Conservation (phyloP, 2,797 vertebrate genomes). For the Sebastes iracundus region DNA sequence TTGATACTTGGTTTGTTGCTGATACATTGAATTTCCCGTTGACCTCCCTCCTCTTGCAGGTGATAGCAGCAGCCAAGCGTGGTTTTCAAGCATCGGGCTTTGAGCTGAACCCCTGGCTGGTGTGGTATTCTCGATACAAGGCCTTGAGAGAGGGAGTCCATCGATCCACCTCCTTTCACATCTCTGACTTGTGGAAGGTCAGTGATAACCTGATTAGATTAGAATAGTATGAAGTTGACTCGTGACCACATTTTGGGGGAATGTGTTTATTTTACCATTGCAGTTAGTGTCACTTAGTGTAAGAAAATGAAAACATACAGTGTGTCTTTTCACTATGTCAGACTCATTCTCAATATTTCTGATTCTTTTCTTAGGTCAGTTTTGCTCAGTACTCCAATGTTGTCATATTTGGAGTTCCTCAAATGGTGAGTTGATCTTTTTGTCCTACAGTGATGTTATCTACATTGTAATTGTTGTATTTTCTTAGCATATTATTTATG, state of each 20-base stretch:
- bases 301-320: background rate
- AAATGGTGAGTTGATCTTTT: slow-evolving; percentile 89
- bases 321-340: background rate
- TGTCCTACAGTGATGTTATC: background rate
- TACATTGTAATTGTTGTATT: background rate
- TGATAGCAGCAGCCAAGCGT: slow-evolving; percentile 92
- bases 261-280: background rate
- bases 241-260: background rate
- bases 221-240: background rate
- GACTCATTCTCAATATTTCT: slow-evolving; percentile 2
- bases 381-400: slow-evolving; percentile 91
- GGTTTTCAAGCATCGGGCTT: slow-evolving; percentile 92
- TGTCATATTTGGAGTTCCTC: slow-evolving; percentile 96
- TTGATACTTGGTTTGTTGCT: background rate
- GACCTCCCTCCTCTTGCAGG: slow-evolving; percentile 74
- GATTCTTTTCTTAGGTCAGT: slow-evolving; percentile 83
- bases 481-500: background rate
- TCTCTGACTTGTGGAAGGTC: slow-evolving; percentile 97
- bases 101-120: slow-evolving; percentile 97
- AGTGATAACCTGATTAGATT: slow-evolving; percentile 1
- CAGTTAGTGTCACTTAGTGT: background rate
- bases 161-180: slow-evolving; percentile 86
- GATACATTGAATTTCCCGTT: background rate
- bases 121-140: slow-evolving; percentile 92
- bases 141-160: slow-evolving; percentile 93